Evolutionary conservation across 2,113 vertebrate genomes (phyloP).

Genomic region (Pedionomus torquatus): DNA sequence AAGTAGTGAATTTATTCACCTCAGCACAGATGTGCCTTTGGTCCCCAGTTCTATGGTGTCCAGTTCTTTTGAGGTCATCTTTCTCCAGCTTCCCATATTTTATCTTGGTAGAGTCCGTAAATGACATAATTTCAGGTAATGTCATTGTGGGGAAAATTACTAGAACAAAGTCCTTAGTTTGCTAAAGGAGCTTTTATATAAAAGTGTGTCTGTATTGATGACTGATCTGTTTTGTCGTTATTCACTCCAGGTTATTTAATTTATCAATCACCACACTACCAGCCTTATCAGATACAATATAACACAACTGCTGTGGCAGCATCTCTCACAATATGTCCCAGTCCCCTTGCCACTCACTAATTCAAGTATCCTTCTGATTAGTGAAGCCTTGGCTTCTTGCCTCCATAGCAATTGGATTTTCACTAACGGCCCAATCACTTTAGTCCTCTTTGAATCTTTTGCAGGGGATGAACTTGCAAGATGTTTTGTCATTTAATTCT

Average conservation of each 20-base stretch:
- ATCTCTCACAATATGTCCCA: background rate
- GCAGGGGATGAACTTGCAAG: background rate
- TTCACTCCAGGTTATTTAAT: constrained; percentile 19
- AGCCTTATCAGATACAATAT: background rate
- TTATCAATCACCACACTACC: background rate
- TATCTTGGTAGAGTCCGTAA: background rate
- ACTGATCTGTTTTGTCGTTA: constrained; percentile 9
- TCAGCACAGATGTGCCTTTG: constrained; percentile 62
- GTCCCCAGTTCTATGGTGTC: constrained; percentile 49
- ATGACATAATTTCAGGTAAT: constrained; percentile 7
- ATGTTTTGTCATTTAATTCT: background rate
- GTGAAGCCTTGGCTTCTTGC: constrained; percentile 27
- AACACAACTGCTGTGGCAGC: background rate
- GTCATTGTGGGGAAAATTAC: constrained; percentile 20
- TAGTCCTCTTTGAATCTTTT: background rate
- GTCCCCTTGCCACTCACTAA: background rate
- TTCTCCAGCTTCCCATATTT: constrained; percentile 34
- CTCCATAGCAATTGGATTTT: constrained; percentile 17
- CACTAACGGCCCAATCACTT: background rate
- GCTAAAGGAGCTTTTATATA: constrained; percentile 40
- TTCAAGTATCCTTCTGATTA: constrained; percentile 19
- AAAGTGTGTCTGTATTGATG: background rate
- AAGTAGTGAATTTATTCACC: constrained; percentile 37
- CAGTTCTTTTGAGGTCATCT: constrained; percentile 35
- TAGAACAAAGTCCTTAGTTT: constrained; percentile 26